These are phyloP conservation scores for Lasius fuliginosus DNA, from an alignment of 2,888 invertebrate genomes.

Conservation along the genomic window DNA sequence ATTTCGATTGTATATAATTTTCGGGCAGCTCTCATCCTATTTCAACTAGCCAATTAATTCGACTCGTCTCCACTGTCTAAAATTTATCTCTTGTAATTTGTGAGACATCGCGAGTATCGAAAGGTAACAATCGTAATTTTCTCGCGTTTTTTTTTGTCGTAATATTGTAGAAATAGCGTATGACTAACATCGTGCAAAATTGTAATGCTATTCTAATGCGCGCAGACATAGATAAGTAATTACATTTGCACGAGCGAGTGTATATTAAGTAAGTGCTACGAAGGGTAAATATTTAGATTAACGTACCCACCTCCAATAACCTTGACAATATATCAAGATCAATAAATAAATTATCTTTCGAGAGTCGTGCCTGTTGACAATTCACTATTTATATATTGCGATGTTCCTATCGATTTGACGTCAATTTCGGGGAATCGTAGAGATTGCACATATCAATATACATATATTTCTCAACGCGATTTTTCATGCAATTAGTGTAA, in stretches of 20 bases:
- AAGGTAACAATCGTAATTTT: not conserved
- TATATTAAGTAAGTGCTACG: too few species aligned
- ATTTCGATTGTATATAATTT: not conserved
- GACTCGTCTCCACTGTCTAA: not conserved
- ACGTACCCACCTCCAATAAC: too few species aligned
- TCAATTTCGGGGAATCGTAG: constrained; percentile 11
- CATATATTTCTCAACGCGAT: not conserved
- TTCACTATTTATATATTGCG: not conserved
- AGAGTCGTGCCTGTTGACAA: not conserved
- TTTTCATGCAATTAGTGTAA: constrained; percentile 1
- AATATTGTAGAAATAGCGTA: too few species aligned
- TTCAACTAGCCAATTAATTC: not conserved
- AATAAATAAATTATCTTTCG: not conserved
- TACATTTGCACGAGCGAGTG: too few species aligned
- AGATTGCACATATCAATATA: too few species aligned
- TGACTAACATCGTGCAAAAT: too few species aligned
- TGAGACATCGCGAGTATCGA: not conserved
- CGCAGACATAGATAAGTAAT: too few species aligned
- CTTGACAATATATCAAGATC: too few species aligned
- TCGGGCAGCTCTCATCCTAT: not conserved
- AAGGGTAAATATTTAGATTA: too few species aligned
- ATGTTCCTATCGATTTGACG: constrained; percentile 27
- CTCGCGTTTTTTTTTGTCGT: not conserved
- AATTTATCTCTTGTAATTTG: not conserved
- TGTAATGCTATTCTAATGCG: too few species aligned